phyloP scores from a whole-genome alignment of 1,140 invertebrate species.

The Bathynomus jamesi region DNA sequence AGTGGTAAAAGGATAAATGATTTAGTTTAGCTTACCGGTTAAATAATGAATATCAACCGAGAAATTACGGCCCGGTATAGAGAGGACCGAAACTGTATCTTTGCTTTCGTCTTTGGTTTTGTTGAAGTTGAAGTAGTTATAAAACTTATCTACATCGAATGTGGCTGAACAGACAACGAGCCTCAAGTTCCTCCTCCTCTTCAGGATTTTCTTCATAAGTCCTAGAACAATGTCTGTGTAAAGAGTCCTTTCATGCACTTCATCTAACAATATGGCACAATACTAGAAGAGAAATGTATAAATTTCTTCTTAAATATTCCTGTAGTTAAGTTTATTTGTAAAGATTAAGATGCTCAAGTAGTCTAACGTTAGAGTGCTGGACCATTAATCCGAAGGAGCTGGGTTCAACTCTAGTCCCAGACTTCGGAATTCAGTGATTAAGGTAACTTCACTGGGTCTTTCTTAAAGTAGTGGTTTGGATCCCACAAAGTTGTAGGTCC shows the following conservation, averaged over 20 bases:
- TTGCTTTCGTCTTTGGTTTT: conserved; percentile 41
- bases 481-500: no score
- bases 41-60: conserved; percentile 80
- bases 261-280: conserved; percentile 85
- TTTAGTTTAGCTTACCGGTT: conserved; percentile 15
- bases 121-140: conserved; percentile 79
- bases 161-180: conserved; percentile 92
- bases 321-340: no score
- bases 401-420: no score
- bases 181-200: conserved; percentile 73
- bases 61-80: conserved; percentile 79
- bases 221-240: conserved; percentile 92
- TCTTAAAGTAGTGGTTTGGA: no score
- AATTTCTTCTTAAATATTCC: background rate
- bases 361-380: no score
- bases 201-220: conserved; percentile 83
- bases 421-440: no score
- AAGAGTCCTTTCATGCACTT: conserved; percentile 89
- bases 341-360: no score
- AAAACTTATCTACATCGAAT: conserved; percentile 78
- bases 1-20: no score
- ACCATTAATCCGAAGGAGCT: no score
- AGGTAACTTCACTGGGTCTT: no score
- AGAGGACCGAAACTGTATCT: conserved; percentile 65
- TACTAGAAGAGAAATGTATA: conserved; percentile 56